Conservation (phyloP, 2,797 vertebrate genomes). For the Coendou prehensilis region DNA sequence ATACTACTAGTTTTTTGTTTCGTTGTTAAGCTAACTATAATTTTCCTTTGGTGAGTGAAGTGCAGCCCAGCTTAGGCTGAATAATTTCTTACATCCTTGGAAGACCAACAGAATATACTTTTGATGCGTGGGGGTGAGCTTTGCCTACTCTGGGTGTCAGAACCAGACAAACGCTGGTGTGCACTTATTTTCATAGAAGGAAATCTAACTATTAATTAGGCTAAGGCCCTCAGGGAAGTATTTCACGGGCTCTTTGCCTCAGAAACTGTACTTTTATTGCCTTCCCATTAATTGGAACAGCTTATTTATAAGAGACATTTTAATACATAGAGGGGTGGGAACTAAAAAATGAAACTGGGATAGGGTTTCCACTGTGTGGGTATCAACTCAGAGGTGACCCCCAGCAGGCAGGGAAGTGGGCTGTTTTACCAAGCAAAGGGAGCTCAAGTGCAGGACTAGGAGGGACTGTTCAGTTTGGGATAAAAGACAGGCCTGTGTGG, state of each 20-base stretch:
- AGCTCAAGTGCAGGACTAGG: background rate
- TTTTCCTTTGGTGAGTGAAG: conserved; percentile 30
- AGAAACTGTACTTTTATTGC: conserved; percentile 71
- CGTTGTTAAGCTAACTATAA: conserved; percentile 28
- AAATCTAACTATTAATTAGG: conserved; percentile 67
- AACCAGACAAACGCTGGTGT: background rate
- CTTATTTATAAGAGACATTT: conserved; percentile 33
- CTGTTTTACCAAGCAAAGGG: background rate
- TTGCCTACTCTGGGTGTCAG: background rate
- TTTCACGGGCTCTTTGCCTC: conserved; percentile 65
- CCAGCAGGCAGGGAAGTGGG: background rate
- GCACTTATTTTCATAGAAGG: conserved; percentile 30
- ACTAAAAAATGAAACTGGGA: background rate
- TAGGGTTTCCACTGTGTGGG: background rate
- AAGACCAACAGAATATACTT: background rate
- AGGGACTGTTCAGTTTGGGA: background rate
- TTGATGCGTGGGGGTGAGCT: background rate
- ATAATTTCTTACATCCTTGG: background rate
- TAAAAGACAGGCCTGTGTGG: conserved; percentile 38
- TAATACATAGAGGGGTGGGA: background rate
- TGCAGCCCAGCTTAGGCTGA: background rate
- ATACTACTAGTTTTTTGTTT: background rate
- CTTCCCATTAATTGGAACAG: conserved; percentile 49
- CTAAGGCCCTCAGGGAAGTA: conserved; percentile 25
- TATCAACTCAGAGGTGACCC: background rate